Evolutionary conservation across 2,797 vertebrate species (phyloP), one percentile per base, ranked within the genome.

Genomic region (Anguilla anguilla): DNA sequence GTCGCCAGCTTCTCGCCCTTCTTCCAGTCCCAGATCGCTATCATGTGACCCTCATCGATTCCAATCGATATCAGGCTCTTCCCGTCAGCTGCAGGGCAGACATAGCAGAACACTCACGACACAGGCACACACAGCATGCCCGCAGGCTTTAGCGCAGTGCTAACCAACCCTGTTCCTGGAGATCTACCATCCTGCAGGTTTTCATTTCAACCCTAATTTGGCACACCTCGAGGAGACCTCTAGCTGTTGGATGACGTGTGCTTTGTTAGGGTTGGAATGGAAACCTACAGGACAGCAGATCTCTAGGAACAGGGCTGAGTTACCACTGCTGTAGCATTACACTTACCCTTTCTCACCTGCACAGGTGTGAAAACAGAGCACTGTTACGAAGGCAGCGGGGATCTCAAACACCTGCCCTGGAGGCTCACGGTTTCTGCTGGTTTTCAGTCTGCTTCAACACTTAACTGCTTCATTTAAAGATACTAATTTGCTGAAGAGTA

Each of bases 21-120:
- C 91, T 97, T 99, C 98, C 98, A 99, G 91, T 99, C 98, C 98
- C 98, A 99, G 91, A 98, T 96, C 59, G 98, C 97, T 69, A 99
- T 96, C 90, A 95, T 97, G 91, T 99, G 98, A 89, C 96, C 96
- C 88, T 99, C 97, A 88, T 99, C 98, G 83, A 99, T 96, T 86
- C 97, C 98, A 90, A 99, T 94, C 0, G 98, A 99, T 85, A 98
- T 95, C 93, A 99, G 94, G 92, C 94, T 98, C 94, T 99, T 99
- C 31, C n/a, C 53, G 4, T 35, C 35, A 39, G 55, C 31, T 35
- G 22, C 22, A 46, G 31, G 51, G 17, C 13, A 46, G 13, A 43
- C 61, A 13, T 2, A 43, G 17, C n/a, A 15, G 43, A 79, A 46
- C 17, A 19, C 10, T 39, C 39, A 46, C 6, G 9, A 74, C 61